Evolutionary conservation across 2,888 invertebrate species (phyloP).

Genomic region (Imbricaverruca yamaguchii): DNA sequence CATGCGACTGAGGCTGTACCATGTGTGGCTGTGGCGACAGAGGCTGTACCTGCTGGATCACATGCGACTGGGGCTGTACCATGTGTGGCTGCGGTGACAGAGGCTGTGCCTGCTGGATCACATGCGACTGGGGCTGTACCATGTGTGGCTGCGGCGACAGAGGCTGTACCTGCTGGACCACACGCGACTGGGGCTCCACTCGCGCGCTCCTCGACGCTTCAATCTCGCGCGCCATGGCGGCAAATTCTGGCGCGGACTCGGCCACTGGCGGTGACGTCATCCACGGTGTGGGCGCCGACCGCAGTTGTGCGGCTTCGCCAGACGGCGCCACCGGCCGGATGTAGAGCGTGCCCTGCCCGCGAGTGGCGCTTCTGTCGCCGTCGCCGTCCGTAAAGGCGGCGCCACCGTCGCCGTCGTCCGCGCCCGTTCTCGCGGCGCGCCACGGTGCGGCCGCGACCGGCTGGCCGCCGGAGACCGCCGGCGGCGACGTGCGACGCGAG

Average conservation of each 20-base stretch:
- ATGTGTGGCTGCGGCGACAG: neutral
- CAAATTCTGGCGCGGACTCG: slow-evolving; percentile 5
- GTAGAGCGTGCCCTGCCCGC: neutral
- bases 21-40: neutral
- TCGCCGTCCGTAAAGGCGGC: neutral
- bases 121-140: neutral
- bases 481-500: neutral
- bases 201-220: neutral
- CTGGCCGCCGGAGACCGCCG: neutral
- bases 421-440: neutral
- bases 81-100: neutral
- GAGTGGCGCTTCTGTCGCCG: neutral
- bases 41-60: neutral
- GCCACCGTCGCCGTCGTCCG: neutral
- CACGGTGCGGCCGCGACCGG: neutral
- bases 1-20: neutral
- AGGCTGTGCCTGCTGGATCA: neutral
- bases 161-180: neutral
- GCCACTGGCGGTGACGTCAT: neutral
- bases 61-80: neutral
- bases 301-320: neutral
- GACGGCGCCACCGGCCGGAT: neutral
- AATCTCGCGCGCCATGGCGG: neutral
- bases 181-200: too few relatives aligned
- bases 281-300: neutral